A percentile compares a stretch with the other conserved stretches of the same genome.
These are phyloP conservation scores for Crioceris asparagi DNA, from an alignment of 2,888 invertebrate genomes.

Conservation along the genomic window DNA sequence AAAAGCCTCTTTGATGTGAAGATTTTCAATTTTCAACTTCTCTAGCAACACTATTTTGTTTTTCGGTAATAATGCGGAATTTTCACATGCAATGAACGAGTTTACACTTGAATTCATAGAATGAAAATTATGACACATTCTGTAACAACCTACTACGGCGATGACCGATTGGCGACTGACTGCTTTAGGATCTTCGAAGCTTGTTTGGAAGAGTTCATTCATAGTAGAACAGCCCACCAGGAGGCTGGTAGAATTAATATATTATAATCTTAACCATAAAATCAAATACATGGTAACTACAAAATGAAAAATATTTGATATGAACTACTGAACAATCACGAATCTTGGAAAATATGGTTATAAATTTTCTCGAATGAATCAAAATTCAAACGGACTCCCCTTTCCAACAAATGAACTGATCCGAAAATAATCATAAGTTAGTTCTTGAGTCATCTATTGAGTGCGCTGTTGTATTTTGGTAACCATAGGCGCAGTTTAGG, in stretches of 20 bases:
- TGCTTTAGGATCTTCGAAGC: conserved; percentile 37
- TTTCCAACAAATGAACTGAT: conserved; percentile 12
- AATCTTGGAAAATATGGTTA: too few species aligned
- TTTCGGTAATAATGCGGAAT: conserved; percentile 27
- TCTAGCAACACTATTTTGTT: conserved; percentile 28
- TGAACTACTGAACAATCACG: too few species aligned
- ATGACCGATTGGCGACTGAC: conserved; percentile 40
- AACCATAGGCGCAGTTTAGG: too few species aligned
- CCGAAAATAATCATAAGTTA: conserved; percentile 16
- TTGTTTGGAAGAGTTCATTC: conserved; percentile 39
- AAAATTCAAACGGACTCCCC: conserved; percentile 14
- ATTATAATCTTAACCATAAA: too few species aligned
- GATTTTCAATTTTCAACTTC: conserved; percentile 25
- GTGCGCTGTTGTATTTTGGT: conserved; percentile 16
- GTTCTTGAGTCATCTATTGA: conserved; percentile 13
- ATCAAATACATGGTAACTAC: too few species aligned
- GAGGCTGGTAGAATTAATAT: conserved; percentile 11
- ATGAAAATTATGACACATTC: conserved; percentile 40
- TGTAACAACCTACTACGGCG: conserved; percentile 37
- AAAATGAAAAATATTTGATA: too few species aligned
- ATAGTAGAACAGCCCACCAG: conserved; percentile 18
- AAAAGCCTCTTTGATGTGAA: conserved; percentile 30
- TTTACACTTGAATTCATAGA: conserved; percentile 36
- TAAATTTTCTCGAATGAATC: too few species aligned
- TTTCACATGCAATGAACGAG: conserved; percentile 31